Conservation (phyloP, 2,888 invertebrate species). For the Spisula solida region DNA sequence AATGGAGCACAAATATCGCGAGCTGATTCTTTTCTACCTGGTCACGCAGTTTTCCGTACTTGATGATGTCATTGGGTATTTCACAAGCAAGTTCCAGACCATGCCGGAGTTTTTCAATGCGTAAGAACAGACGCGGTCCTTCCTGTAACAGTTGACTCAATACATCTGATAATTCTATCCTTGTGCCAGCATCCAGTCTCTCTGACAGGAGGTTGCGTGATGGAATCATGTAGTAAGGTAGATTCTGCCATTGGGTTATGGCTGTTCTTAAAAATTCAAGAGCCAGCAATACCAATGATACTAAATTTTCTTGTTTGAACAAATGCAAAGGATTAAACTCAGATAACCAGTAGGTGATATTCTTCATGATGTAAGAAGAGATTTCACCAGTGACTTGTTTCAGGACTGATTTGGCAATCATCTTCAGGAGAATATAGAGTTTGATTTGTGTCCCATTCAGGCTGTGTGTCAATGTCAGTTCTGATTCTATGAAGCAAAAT, state of each 20-base stretch:
- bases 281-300: background rate
- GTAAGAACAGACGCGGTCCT: background rate
- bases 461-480: slow-evolving; percentile 7
- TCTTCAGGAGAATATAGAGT: slow-evolving; percentile 25
- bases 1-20: background rate
- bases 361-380: slow-evolving; percentile 35
- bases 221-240: slow-evolving; percentile 34
- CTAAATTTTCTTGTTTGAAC: slow-evolving; percentile 15
- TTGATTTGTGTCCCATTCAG: slow-evolving; percentile 32
- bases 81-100: background rate
- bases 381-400: slow-evolving; percentile 14
- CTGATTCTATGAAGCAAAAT: slow-evolving; percentile 31
- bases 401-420: slow-evolving; percentile 3
- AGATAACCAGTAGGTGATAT: slow-evolving; percentile 32
- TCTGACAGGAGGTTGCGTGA: slow-evolving; percentile 15
- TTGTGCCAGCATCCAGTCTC: background rate
- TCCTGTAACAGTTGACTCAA: background rate
- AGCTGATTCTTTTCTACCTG: background rate
- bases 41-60: background rate
- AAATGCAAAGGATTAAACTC: background rate
- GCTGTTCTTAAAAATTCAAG: background rate
- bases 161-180: background rate
- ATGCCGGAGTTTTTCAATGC: background rate
- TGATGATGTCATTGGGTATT: background rate
- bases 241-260: background rate